Evolutionary conservation across 2,797 vertebrate genomes (phyloP).

Genomic region (Gambelia wislizenii): DNA sequence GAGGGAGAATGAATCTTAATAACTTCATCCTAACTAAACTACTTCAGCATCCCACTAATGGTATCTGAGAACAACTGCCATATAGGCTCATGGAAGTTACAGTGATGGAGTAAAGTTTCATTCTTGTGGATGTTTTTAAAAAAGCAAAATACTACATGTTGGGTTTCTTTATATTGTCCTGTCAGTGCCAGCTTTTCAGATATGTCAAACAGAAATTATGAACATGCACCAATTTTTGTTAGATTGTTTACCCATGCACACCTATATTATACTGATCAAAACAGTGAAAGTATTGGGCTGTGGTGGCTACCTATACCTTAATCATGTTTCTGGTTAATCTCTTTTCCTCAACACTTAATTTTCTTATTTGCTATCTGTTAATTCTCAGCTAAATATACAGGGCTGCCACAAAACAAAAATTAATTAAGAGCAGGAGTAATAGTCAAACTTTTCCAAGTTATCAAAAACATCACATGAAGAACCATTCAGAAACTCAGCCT

Average conservation of each 20-base stretch:
- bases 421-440: not conserved
- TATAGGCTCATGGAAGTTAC: not conserved
- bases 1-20: too few species aligned
- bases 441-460: not conserved
- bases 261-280: not conserved
- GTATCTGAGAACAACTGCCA: not conserved
- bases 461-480: not conserved
- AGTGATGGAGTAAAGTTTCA: not conserved
- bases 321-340: not conserved
- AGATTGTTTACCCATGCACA: not conserved
- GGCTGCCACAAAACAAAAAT: not conserved
- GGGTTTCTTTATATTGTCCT: not conserved
- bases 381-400: not conserved
- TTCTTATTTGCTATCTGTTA: not conserved
- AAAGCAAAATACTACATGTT: not conserved
- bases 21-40: too few species aligned
- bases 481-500: not conserved
- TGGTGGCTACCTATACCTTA: not conserved
- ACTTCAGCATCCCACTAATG: too few species aligned
- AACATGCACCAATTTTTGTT: not conserved
- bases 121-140: not conserved
- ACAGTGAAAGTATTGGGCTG: not conserved
- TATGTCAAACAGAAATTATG: not conserved
- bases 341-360: not conserved
- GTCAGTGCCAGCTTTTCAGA: not conserved